Conservation (phyloP, 2,888 invertebrate species). For the Polydrusus tereticollis region DNA sequence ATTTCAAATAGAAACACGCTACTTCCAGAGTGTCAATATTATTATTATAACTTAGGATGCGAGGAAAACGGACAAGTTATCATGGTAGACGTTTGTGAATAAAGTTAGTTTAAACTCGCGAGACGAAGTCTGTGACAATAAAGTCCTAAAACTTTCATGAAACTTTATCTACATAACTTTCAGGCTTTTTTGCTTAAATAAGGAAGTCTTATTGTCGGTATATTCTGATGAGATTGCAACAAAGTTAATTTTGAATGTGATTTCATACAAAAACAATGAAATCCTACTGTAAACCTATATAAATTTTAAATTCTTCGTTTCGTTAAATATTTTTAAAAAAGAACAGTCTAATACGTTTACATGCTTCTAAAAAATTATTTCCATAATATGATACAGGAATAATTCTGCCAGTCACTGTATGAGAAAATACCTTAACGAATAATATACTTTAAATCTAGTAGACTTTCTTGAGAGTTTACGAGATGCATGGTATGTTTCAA, state of each 20-base stretch:
- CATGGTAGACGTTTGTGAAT: background rate
- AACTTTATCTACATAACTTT: background rate
- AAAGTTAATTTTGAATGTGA: background rate
- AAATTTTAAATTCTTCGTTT: no score
- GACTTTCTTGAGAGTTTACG: no score
- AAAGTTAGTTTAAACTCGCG: background rate
- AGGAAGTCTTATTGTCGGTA: background rate
- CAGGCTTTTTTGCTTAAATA: background rate
- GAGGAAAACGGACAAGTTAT: background rate
- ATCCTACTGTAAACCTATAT: no score
- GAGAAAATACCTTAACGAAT: no score
- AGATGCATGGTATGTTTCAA: background rate
- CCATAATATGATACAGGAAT: no score
- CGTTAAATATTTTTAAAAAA: no score
- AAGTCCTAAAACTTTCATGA: background rate
- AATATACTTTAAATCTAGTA: no score
- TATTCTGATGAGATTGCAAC: background rate
- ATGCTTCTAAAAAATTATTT: no score
- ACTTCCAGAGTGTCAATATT: no score
- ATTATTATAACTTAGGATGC: background rate
- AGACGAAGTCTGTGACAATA: background rate
- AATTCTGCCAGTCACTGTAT: no score
- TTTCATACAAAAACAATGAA: background rate
- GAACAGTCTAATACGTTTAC: no score
- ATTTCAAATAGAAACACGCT: no score